A percentile compares a stretch with the other conserved stretches of the same genome.
Conservation (phyloP, 2,888 invertebrate genomes). For the Pachymerium ferrugineum region DNA sequence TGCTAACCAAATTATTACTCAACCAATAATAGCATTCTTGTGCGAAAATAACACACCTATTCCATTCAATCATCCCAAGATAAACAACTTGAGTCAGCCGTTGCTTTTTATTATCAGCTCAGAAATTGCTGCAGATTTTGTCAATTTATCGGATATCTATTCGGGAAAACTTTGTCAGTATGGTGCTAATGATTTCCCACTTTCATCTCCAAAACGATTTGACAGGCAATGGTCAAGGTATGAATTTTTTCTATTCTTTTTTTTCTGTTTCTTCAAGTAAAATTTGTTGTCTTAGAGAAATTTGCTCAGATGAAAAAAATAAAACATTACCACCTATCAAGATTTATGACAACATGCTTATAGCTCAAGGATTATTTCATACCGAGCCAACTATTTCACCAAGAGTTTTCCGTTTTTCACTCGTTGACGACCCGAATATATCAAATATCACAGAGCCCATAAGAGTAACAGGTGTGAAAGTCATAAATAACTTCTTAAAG, state of each 20-base stretch:
- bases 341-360: slow-evolving; percentile 16
- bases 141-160: background rate
- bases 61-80: background rate
- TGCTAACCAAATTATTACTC: slow-evolving; percentile 7
- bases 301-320: background rate
- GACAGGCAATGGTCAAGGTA: slow-evolving; percentile 23
- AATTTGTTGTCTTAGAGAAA: background rate
- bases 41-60: slow-evolving; percentile 8
- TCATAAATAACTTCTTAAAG: background rate
- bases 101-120: background rate
- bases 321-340: slow-evolving; percentile 25
- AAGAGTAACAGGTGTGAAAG: slow-evolving; percentile 12
- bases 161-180: slow-evolving; percentile 21
- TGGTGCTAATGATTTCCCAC: slow-evolving; percentile 16
- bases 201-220: background rate
- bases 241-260: too few species aligned
- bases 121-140: background rate
- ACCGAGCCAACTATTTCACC: background rate
- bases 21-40: slow-evolving; percentile 28
- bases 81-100: slow-evolving; percentile 15
- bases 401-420: slow-evolving; percentile 27
- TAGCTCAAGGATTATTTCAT: slow-evolving; percentile 31
- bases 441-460: background rate
- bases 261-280: too few species aligned
- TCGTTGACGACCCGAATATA: background rate